Base-by-base conservation (phyloP, 1,140 invertebrate genomes). In the Batillaria attramentaria region DNA sequence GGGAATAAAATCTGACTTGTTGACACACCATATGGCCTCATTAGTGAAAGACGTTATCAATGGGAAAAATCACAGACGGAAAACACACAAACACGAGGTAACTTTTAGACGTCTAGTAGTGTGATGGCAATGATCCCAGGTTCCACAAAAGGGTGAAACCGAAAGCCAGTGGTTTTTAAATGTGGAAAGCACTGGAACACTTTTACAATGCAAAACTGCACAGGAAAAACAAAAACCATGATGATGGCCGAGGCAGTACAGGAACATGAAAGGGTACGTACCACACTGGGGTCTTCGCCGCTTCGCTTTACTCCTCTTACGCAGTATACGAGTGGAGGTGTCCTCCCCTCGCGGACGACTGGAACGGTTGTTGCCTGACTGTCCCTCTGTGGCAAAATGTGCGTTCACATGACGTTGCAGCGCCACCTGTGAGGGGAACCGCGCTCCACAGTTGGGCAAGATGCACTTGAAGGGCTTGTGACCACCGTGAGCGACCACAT, bases 381-480 rank as follows among this genome's bases (percentile, higher is more conserved):
- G 72, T 92, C 93, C 90, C 93, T 91, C 95, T 91, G 77, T 31
- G n/a, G 72, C 46, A 39, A 98, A 98, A 89, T 99, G 97, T 85
- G 95, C 94, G 91, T 99, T 98, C 18, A 98, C 97, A 87, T 99
- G 97, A 84, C 96, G 94, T 89, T 98, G 95, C 76, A 98, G 91
- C 66, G 95, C 94, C 81, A 93, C 95, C 94, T 97, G 97, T 79
- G 96, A 96, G 84, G 95, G 95, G 89, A 99, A 99, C 86, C 96
- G 93, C 86, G 95, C 93, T 54, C 95, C 96, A 91, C 97, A 99
- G 74, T 95, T 95, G 83, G 97, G 96, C 81, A 99, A 95, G 88
- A 98, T 98, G 91, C 97, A 99, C 85, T 96, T 94, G 92, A 97
- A 98, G 37, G 97, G 97, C 90, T 98, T 98, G 84, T 91, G 89